These are phyloP conservation scores for Spongilla lacustris DNA, from an alignment of 37 sponge, comb jelly and placozoan genomes.

Conservation along the genomic window DNA sequence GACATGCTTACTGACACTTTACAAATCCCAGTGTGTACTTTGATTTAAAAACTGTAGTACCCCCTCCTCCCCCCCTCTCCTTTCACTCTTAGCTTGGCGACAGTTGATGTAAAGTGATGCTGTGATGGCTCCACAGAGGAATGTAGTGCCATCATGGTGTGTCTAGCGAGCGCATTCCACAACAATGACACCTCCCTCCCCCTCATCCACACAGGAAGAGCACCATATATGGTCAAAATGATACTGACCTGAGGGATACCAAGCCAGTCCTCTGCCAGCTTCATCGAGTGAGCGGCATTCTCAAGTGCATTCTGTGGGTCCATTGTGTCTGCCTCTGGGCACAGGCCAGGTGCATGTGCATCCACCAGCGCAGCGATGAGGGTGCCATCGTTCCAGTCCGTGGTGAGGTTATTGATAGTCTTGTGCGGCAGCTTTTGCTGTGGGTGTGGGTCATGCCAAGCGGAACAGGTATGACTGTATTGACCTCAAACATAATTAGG, in stretches of 20 bases:
- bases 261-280: slow-evolving; percentile 92
- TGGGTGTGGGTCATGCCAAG: background rate
- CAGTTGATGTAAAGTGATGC: background rate
- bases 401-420: slow-evolving; percentile 79
- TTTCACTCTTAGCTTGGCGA: background rate
- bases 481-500: background rate
- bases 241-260: slow-evolving; percentile 82
- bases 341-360: slow-evolving; percentile 90
- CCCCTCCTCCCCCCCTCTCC: too few relatives aligned
- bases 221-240: background rate
- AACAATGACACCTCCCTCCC: background rate
- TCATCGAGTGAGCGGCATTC: slow-evolving; percentile 87
- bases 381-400: slow-evolving; percentile 96
- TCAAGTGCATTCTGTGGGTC: slow-evolving; percentile 78
- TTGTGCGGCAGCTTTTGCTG: slow-evolving; percentile 66
- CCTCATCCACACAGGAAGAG: background rate
- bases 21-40: too few relatives aligned
- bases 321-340: slow-evolving; percentile 84
- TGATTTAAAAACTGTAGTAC: too few relatives aligned
- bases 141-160: background rate
- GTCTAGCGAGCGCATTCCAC: background rate
- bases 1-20: too few relatives aligned
- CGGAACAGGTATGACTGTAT: background rate
- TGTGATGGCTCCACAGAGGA: background rate
- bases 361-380: slow-evolving; percentile 86